Evolutionary conservation across 2,888 invertebrate genomes (phyloP), one percentile per base, ranked within the genome.

Genomic region (Colostygia pectinataria): DNA sequence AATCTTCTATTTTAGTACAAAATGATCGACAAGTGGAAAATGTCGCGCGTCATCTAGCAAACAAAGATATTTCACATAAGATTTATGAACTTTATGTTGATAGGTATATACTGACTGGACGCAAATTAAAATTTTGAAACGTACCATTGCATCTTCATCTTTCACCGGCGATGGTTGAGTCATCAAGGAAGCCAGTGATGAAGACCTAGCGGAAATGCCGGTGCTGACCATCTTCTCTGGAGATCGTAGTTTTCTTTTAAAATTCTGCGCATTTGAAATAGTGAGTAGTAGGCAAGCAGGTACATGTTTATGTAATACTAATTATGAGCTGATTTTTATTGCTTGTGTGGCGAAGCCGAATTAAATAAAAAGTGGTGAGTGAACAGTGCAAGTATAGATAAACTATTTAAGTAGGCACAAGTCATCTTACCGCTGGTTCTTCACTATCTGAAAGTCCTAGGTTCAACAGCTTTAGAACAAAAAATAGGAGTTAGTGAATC

Each of bases 241-340:
- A 13, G 92, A 88, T 24, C 89, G 88, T 52, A 94, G 71, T 32
- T 92, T 90, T 66, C 93, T 91, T 63, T 92, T 92, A 69, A 94
- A 94, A 67, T 94, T 93, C 94, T 94, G 73, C 47, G 69, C 6
- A 28, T 37, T 9, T 31, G 13, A 52, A 60, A 50, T 6, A 20
- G 5, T 4, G 1, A 15, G 4, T 15, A 15, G 15, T 15, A 15
- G 24, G n/a, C n/a, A n/a, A n/a, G n/a, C n/a, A n/a, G n/a, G n/a
- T n/a, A n/a, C n/a, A n/a, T n/a, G n/a, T n/a, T n/a, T n/a, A n/a
- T n/a, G n/a, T n/a, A n/a, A n/a, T n/a, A n/a, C n/a, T n/a, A n/a
- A n/a, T n/a, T n/a, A n/a, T n/a, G n/a, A n/a, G n/a, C n/a, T n/a
- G n/a, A n/a, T n/a, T n/a, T n/a, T n/a, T n/a, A n/a, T n/a, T n/a